phyloP scores from a whole-genome alignment of 2,797 vertebrate species.

The Lophotriccus pileatus region DNA sequence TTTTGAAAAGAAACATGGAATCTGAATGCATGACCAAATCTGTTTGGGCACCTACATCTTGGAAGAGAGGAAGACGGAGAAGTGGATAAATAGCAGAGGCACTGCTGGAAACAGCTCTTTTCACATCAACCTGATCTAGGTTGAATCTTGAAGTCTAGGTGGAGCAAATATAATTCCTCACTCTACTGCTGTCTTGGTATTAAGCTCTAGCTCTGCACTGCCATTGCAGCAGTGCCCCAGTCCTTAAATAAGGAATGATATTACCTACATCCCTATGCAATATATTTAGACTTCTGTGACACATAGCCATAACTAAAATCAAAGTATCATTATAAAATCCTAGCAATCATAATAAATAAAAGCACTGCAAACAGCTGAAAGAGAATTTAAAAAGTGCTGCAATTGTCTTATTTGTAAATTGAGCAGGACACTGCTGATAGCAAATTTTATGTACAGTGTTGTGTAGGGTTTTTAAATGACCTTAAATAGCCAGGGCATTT shows the following conservation, averaged over 20 bases:
- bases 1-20: slow-evolving; percentile 3
- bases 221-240: background rate
- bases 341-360: slow-evolving; percentile 4
- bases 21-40: background rate
- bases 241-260: background rate
- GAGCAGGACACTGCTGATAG: slow-evolving; percentile 8
- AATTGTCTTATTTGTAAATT: slow-evolving; percentile 33
- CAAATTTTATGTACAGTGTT: slow-evolving; percentile 6
- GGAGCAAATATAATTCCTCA: background rate
- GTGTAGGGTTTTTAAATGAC: slow-evolving; percentile 30
- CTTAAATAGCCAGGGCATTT: slow-evolving; percentile 37
- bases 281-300: background rate
- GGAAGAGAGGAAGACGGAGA: slow-evolving; percentile 11
- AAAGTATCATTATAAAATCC: background rate
- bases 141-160: background rate
- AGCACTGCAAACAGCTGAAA: background rate
- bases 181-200: background rate
- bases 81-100: background rate
- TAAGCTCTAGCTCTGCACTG: background rate
- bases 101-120: slow-evolving; percentile 3
- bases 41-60: slow-evolving; percentile 14
- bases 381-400: background rate
- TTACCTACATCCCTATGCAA: background rate
- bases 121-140: background rate
- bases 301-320: background rate